These are phyloP conservation scores for Luffia ferchaultella DNA, from an alignment of 2,888 invertebrate genomes.

Conservation along the genomic window DNA sequence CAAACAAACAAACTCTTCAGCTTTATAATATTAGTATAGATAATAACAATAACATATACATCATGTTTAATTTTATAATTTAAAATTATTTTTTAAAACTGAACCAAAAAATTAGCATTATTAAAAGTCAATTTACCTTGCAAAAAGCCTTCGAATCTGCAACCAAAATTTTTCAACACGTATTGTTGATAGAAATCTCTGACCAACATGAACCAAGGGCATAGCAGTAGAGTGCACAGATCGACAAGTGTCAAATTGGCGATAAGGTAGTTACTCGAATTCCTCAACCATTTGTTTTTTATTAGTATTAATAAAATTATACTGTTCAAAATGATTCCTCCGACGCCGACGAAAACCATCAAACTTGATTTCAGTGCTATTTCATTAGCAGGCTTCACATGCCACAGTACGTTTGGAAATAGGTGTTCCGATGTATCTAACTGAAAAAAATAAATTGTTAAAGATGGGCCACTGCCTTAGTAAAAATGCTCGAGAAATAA, in stretches of 20 bases:
- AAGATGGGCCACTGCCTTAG: no score
- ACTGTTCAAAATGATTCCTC: constrained; percentile 74
- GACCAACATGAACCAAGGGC: constrained; percentile 80
- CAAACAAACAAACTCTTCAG: no score
- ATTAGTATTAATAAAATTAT: constrained; percentile 70
- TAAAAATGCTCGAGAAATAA: no score
- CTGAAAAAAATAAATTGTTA: constrained; percentile 28
- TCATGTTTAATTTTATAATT: no score
- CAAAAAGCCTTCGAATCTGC: constrained; percentile 78
- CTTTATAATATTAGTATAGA: no score
- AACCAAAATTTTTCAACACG: constrained; percentile 75
- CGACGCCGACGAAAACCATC: constrained; percentile 67
- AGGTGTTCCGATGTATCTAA: constrained; percentile 41
- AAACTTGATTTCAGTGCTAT: constrained; percentile 67
- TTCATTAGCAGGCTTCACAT: constrained; percentile 64
- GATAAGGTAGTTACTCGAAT: constrained; percentile 76
- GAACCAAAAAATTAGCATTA: no score
- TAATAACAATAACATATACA: no score
- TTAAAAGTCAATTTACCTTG: constrained; percentile 63
- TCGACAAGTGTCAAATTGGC: constrained; percentile 80
- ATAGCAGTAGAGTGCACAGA: constrained; percentile 69
- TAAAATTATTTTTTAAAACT: no score
- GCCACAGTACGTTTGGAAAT: constrained; percentile 75
- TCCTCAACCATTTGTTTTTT: constrained; percentile 69
- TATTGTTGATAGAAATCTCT: constrained; percentile 83